A percentile compares a stretch with the other conserved stretches of the same genome.
phyloP scores from a whole-genome alignment of 1,140 invertebrate species.

The Sycophaga agraensis region DNA sequence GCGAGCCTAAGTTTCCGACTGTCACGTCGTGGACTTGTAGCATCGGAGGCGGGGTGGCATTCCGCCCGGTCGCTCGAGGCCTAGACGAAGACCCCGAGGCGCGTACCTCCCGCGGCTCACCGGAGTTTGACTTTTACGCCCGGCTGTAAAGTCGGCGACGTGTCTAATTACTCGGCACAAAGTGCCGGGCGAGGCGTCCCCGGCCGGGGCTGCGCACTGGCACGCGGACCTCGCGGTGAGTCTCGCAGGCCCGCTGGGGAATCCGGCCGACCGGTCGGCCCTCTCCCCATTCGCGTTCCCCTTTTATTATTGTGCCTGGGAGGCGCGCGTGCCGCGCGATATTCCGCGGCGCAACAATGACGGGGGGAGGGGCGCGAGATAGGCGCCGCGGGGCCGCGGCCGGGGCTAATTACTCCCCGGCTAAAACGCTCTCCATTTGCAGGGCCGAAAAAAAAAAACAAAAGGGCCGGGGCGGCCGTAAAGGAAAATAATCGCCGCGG shows the following conservation, averaged over 20 bases:
- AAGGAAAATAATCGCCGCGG: not conserved
- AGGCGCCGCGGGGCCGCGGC: too few relatives aligned
- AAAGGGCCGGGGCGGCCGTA: not conserved
- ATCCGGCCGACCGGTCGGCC: too few relatives aligned
- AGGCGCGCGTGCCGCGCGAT: too few relatives aligned
- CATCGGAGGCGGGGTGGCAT: too few relatives aligned
- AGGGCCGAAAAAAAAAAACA: not conserved
- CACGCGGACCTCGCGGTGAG: not conserved
- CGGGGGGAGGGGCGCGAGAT: too few relatives aligned
- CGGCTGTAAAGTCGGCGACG: conserved; percentile 42
- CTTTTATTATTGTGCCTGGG: too few relatives aligned
- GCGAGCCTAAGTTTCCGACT: too few relatives aligned
- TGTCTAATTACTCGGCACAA: conserved; percentile 44
- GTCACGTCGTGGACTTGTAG: too few relatives aligned
- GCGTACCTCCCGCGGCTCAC: not conserved
- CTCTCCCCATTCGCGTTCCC: too few relatives aligned
- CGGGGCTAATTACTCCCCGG: not conserved
- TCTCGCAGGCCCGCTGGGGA: conserved; percentile 15
- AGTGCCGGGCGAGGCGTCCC: not conserved
- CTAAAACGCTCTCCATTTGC: not conserved
- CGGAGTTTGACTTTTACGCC: conserved; percentile 38
- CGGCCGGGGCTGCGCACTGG: not conserved
- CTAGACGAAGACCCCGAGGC: too few relatives aligned
- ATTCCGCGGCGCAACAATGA: too few relatives aligned
- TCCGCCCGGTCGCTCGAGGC: too few relatives aligned